These are phyloP conservation scores for Ginglymostoma cirratum DNA, from an alignment of 2,113 vertebrate species.

Conservation along the genomic window DNA sequence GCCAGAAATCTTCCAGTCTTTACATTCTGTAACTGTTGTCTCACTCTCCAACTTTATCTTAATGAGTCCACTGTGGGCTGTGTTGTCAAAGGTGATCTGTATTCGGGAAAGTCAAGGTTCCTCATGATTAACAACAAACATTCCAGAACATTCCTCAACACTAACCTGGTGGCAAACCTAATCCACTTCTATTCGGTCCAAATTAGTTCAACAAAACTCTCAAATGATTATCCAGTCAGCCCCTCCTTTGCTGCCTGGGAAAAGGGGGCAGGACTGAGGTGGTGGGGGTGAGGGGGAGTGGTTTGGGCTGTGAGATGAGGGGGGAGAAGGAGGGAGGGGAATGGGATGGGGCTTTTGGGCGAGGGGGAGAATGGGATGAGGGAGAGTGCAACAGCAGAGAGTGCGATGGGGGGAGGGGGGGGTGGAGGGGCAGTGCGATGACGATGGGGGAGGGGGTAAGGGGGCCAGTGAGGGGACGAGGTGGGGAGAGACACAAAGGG, in stretches of 20 bases:
- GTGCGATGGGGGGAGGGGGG: too few relatives aligned
- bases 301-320: too few relatives aligned
- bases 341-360: too few relatives aligned
- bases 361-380: too few relatives aligned
- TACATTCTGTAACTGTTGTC: slow-evolving; percentile 69
- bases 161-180: too few relatives aligned
- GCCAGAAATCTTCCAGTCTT: slow-evolving; percentile 75
- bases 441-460: too few relatives aligned
- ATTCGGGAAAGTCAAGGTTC: neutral
- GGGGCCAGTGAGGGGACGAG: too few relatives aligned
- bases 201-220: neutral
- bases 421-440: too few relatives aligned
- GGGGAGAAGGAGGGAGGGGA: too few relatives aligned
- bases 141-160: neutral
- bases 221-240: neutral
- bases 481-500: neutral
- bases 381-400: too few relatives aligned
- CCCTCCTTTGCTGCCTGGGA: neutral
- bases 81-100: slow-evolving; percentile 85
- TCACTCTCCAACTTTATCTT: slow-evolving; percentile 83
- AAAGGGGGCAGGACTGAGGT: too few relatives aligned
- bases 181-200: neutral
- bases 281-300: too few relatives aligned
- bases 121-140: neutral
- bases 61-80: slow-evolving; percentile 84